phyloP scores from a whole-genome alignment of 2,797 vertebrate genomes.

The Masticophis lateralis region DNA sequence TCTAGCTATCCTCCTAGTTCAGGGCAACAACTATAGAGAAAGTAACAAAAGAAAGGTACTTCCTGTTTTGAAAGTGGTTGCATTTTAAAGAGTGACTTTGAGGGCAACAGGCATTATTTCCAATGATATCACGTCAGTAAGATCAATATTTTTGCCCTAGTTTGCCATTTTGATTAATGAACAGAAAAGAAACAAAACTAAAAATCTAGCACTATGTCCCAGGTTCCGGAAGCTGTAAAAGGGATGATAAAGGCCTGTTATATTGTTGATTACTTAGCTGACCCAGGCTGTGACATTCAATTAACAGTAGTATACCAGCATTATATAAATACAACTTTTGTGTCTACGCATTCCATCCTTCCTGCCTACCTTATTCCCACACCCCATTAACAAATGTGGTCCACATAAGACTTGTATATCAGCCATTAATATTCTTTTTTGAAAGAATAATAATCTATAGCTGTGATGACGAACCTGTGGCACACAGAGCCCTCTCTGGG shows the following conservation, averaged over 20 bases:
- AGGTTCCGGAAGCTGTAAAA: not conserved
- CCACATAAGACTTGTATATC: not conserved
- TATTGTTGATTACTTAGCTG: not conserved
- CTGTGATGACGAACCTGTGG: not conserved
- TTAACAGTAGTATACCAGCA: not conserved
- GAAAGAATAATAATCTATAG: not conserved
- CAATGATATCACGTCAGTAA: not conserved
- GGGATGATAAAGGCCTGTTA: not conserved
- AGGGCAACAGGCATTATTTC: not conserved
- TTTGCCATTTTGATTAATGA: not conserved
- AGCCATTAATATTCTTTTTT: not conserved
- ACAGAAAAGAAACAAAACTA: not conserved
- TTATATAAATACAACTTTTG: not conserved
- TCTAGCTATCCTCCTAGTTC: not conserved
- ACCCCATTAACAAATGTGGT: not conserved
- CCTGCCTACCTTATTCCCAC: not conserved
- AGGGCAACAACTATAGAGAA: not conserved
- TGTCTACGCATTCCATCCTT: not conserved
- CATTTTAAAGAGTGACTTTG: not conserved
- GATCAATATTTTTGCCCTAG: not conserved
- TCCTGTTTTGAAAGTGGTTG: not conserved
- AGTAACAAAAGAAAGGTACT: not conserved
- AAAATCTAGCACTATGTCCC: not conserved
- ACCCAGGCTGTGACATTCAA: not conserved
- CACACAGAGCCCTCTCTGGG: too few relatives aligned